Evolutionary conservation across 2,888 invertebrate species (phyloP).

Genomic region (Phorcus lineatus): DNA sequence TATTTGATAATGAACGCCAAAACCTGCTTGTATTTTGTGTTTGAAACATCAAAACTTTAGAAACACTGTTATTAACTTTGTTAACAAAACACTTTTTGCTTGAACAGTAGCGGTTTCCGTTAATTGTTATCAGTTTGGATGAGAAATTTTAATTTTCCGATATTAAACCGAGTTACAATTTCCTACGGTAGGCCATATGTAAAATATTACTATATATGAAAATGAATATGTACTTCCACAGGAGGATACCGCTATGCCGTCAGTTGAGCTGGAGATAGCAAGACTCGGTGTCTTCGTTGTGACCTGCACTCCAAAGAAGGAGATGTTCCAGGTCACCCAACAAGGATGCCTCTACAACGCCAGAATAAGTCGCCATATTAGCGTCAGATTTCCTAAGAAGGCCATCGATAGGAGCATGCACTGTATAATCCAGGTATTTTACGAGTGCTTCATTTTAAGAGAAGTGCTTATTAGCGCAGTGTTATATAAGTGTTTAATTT

Average conservation of each 20-base stretch:
- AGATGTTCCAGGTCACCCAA: slow-evolving; percentile 67
- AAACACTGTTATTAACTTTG: background rate
- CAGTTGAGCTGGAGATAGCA: slow-evolving; percentile 65
- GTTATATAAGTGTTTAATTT: too few species aligned
- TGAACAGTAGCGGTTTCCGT: too few species aligned
- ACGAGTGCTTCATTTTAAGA: background rate
- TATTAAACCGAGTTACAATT: too few species aligned
- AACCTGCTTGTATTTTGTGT: too few species aligned
- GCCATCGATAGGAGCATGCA: slow-evolving; percentile 65
- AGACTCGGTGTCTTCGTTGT: slow-evolving; percentile 68
- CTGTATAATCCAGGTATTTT: slow-evolving; percentile 65
- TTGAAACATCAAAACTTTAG: background rate
- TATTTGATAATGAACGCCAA: too few species aligned
- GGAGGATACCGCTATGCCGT: slow-evolving; percentile 46
- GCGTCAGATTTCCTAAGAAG: slow-evolving; percentile 72
- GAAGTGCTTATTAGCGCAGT: too few species aligned
- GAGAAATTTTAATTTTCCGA: too few species aligned
- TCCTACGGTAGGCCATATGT: too few species aligned
- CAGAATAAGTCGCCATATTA: slow-evolving; percentile 67
- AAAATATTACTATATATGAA: too few species aligned
- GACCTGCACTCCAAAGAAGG: slow-evolving; percentile 64
- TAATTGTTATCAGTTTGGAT: too few species aligned
- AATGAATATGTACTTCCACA: too few species aligned
- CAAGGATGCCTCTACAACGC: slow-evolving; percentile 72
- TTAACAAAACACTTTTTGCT: background rate